Evolutionary conservation across 2,888 invertebrate species (phyloP).

Genomic region (Gymnoscelis rufifasciata): DNA sequence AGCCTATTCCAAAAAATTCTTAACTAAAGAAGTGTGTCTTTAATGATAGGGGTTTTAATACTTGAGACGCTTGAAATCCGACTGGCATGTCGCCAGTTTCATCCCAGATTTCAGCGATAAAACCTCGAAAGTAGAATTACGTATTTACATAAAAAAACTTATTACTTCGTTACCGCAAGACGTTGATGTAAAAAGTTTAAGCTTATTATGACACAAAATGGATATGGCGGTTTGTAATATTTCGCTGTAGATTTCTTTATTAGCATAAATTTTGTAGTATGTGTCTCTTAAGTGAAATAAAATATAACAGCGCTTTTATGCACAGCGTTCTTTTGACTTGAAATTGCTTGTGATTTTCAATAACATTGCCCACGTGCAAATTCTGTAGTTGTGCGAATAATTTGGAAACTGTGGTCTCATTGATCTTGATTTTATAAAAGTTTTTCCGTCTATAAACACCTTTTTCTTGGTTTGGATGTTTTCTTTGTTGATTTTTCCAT

Average conservation of each 20-base stretch:
- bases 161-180: slow-evolving; percentile 35
- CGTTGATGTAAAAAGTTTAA: slow-evolving; percentile 28
- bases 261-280: slow-evolving; percentile 6
- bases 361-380: too few relatives aligned
- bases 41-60: slow-evolving; percentile 41
- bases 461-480: too few relatives aligned
- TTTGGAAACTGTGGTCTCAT: too few relatives aligned
- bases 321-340: background rate
- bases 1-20: background rate
- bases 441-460: too few relatives aligned
- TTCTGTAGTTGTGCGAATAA: too few relatives aligned
- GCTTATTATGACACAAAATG: slow-evolving; percentile 23
- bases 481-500: too few relatives aligned
- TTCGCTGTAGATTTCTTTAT: too few relatives aligned
- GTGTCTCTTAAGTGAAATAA: slow-evolving; percentile 6
- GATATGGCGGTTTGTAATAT: slow-evolving; percentile 12
- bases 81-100: slow-evolving; percentile 46
- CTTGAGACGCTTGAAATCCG: slow-evolving; percentile 41
- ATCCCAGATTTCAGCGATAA: slow-evolving; percentile 46
- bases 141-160: slow-evolving; percentile 42
- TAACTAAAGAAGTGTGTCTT: slow-evolving; percentile 24
- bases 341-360: too few relatives aligned
- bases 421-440: too few relatives aligned
- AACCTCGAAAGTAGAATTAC: slow-evolving; percentile 37
- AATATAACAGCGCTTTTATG: slow-evolving; percentile 1